Percentiles rank a stretch among this genome's conserved stretches.
phyloP scores from a whole-genome alignment of 1,140 invertebrate species.

The Hyles vespertilio region DNA sequence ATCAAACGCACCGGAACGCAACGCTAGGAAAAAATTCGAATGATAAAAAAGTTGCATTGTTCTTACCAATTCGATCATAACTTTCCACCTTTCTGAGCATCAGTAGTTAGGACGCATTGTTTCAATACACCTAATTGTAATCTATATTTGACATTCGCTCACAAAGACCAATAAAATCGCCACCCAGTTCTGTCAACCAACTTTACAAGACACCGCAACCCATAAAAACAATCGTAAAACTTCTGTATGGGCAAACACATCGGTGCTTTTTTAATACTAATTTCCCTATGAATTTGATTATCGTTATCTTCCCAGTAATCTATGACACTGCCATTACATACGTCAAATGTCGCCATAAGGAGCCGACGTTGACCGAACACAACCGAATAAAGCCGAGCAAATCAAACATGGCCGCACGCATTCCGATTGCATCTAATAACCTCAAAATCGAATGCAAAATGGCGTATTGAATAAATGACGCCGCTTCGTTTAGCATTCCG shows the following conservation, averaged over 20 bases:
- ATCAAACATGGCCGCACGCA: slow-evolving; percentile 65
- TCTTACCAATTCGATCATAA: too few species aligned
- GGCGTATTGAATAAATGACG: slow-evolving; percentile 68
- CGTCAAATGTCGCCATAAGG: slow-evolving; percentile 59
- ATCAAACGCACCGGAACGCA: too few species aligned
- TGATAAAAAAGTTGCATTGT: too few species aligned
- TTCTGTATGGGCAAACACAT: slow-evolving; percentile 21
- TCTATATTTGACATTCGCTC: slow-evolving; percentile 1
- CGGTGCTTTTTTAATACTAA: slow-evolving; percentile 25
- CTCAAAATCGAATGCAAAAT: slow-evolving; percentile 73
- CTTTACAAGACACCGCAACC: slow-evolving; percentile 5
- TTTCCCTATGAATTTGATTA: slow-evolving; percentile 38
- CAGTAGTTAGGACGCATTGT: slow-evolving; percentile 1
- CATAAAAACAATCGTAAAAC: slow-evolving; percentile 22
- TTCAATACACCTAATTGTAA: not conserved
- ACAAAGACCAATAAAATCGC: slow-evolving; percentile 1
- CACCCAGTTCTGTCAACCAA: not conserved
- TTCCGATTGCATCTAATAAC: slow-evolving; percentile 74
- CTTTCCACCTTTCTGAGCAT: not conserved
- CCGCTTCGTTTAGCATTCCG: slow-evolving; percentile 69
- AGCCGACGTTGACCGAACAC: slow-evolving; percentile 38
- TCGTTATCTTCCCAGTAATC: slow-evolving; percentile 53
- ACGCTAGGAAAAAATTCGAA: too few species aligned
- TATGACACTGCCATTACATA: slow-evolving; percentile 43
- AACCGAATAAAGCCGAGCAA: slow-evolving; percentile 50